Base-by-base conservation (phyloP, 1,140 invertebrate species). In the Dreissena rostriformis region DNA sequence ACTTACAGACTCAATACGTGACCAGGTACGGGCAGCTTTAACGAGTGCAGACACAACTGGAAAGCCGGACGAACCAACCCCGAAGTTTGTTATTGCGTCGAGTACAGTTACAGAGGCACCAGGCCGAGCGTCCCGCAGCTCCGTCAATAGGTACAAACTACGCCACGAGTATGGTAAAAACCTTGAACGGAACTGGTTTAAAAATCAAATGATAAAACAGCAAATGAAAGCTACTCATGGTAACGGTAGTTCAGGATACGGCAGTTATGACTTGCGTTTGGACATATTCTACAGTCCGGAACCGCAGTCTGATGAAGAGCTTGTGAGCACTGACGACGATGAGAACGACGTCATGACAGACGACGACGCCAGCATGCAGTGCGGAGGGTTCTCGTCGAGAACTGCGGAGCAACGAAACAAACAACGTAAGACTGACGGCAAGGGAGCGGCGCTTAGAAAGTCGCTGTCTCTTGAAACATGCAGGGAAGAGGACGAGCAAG, bases 141-240 rank as follows among this genome's bases (percentile, higher is more conserved):
- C 57, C 0, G 11, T 11, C 22, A 80, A 2, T 19, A 53, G 68
- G 11, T 82, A 82, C 57, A 82, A 82, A 61, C 22, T 82, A 12
- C 24, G 79, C 51, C 79, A 82, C 19, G 79, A 82, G 22, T 82
- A 82, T 72, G 79, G 79, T 6, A 82, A 82, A 73, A 82, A 82
- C 51, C 29, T 82, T n/a, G 79, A 82, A 39, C 72, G 49, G 51
- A 82, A 82, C 24, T 82, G 79, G 79, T 82, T 82, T 63, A 73
- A 29, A 24, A 72, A 82, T 28, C 61, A 78, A n/a, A 65, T 49
- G 52, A 63, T 82, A 70, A 72, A 82, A 49, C 73, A 72, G 39
- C 49, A 70, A 14, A 22, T 55, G 29, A 71, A 55, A 68, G 67
- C 61, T 19, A 78, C 24, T 39, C 52, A 53, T 6, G 5, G 26